Evolutionary conservation across 2,888 invertebrate genomes (phyloP).

Genomic region (Automeris io): DNA sequence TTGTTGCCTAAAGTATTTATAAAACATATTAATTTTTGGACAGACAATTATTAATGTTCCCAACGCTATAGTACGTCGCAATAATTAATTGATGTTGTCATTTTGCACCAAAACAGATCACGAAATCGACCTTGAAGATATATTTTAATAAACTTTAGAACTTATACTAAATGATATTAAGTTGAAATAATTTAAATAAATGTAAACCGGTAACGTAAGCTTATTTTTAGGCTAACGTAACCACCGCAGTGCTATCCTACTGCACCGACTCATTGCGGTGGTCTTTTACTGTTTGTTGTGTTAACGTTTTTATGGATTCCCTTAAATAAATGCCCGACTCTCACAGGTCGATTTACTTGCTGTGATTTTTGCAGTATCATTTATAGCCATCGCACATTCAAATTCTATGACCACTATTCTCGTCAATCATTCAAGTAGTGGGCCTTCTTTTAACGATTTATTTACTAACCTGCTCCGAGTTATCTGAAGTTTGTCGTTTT

Average conservation of each 20-base stretch:
- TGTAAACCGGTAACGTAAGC: conserved; percentile 17
- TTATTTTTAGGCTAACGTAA: conserved; percentile 49
- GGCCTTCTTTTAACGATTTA: conserved; percentile 20
- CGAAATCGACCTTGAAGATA: no score
- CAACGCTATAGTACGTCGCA: no score
- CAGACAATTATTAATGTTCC: no score
- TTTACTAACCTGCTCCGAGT: conserved; percentile 21
- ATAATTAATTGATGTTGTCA: no score
- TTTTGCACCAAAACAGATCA: no score
- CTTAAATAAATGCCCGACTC: conserved; percentile 51
- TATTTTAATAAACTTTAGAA: no score
- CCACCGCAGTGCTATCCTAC: conserved; percentile 54
- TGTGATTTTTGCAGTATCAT: conserved; percentile 35
- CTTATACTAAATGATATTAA: no score
- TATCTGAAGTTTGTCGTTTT: conserved; percentile 17
- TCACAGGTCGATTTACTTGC: conserved; percentile 47
- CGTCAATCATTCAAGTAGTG: conserved; percentile 12
- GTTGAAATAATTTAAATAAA: no score
- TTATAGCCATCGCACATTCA: conserved; percentile 41
- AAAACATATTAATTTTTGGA: no score
- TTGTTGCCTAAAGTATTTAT: no score
- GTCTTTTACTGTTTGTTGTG: conserved; percentile 60
- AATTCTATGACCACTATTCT: conserved; percentile 35
- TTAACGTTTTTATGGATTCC: conserved; percentile 55
- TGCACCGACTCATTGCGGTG: conserved; percentile 57